phyloP scores from a whole-genome alignment of 2,797 vertebrate genomes.

The Carapus acus region DNA sequence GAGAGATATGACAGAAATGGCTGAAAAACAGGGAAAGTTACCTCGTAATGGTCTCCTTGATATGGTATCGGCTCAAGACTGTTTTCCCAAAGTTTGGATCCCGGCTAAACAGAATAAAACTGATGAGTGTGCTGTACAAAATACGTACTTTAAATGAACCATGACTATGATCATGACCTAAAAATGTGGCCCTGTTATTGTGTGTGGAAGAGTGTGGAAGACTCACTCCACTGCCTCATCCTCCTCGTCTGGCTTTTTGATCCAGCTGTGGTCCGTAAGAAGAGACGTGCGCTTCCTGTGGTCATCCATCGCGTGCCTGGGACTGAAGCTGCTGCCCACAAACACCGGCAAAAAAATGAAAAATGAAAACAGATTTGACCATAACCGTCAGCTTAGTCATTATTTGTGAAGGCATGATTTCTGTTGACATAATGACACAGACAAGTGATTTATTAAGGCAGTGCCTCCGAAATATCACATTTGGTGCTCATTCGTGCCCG shows the following conservation, averaged over 20 bases:
- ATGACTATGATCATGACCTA: neutral
- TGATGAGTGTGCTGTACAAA: constrained; percentile 7
- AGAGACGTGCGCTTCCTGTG: constrained; percentile 73
- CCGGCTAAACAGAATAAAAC: constrained; percentile 63
- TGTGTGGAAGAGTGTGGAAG: neutral
- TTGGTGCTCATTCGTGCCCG: no score
- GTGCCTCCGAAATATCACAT: no score
- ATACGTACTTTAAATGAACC: neutral
- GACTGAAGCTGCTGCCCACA: constrained; percentile 57
- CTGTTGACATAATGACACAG: no score
- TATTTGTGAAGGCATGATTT: no score
- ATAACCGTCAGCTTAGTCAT: no score
- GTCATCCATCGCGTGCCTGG: constrained; percentile 63
- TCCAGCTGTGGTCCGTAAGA: constrained; percentile 90
- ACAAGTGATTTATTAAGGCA: no score
- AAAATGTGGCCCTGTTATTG: neutral
- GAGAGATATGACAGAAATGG: neutral
- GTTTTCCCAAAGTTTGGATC: constrained; percentile 83
- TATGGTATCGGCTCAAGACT: constrained; percentile 71
- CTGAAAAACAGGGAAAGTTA: constrained; percentile 47
- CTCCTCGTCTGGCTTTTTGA: constrained; percentile 76
- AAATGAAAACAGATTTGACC: no score
- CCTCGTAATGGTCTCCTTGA: constrained; percentile 75
- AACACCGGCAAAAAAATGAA: constrained; percentile 8
- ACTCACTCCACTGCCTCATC: constrained; percentile 73